phyloP scores from a whole-genome alignment of 2,113 vertebrate genomes.

The Rhombomys opimus region DNA sequence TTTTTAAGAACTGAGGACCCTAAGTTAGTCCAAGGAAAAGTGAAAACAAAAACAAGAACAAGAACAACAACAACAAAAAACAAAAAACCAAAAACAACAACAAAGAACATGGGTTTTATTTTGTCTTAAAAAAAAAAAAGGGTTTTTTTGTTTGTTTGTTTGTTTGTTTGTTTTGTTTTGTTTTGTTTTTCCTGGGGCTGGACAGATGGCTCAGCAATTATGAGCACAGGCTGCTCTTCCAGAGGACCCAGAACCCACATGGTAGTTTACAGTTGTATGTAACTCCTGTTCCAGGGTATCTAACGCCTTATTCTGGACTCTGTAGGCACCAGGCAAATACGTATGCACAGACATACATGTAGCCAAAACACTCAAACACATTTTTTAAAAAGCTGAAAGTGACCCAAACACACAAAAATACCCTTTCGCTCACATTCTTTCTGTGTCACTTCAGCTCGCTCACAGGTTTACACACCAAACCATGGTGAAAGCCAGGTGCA shows the following conservation, averaged over 20 bases:
- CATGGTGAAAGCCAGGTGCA: accelerated
- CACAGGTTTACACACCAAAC: not conserved
- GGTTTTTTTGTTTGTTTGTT: too few relatives aligned
- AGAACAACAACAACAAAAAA: too few relatives aligned
- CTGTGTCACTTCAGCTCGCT: not conserved
- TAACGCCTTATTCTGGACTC: not conserved
- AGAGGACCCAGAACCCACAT: not conserved
- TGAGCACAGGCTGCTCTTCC: not conserved
- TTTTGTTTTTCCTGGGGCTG: not conserved
- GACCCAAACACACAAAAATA: not conserved
- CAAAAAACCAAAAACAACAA: too few relatives aligned
- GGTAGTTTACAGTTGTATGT: not conserved
- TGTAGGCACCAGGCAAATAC: not conserved
- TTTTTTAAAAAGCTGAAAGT: not conserved
- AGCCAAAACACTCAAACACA: not conserved
- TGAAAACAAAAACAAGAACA: too few relatives aligned
- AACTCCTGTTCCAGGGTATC: not conserved
- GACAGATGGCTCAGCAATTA: not conserved
- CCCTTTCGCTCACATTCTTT: not conserved
- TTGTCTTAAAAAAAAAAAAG: not conserved
- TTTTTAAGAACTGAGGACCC: not conserved
- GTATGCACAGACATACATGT: not conserved
- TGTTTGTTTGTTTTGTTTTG: too few relatives aligned
- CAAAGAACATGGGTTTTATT: not conserved
- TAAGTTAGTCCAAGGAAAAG: not conserved